phyloP scores from a whole-genome alignment of 2,888 invertebrate genomes.

The Pammene fasciana region DNA sequence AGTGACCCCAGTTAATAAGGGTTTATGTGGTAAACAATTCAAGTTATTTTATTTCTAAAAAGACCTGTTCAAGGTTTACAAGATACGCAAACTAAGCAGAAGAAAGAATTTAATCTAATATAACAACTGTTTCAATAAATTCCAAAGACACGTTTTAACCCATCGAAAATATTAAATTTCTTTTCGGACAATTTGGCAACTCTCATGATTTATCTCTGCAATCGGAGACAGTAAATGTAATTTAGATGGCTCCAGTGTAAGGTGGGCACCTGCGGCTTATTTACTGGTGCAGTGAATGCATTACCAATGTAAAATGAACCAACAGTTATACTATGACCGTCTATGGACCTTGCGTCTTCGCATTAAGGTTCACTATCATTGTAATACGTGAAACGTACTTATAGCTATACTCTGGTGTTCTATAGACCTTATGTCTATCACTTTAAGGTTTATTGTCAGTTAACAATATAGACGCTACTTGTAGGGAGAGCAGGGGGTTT shows the following conservation, averaged over 20 bases:
- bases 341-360: no score
- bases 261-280: constrained; percentile 43
- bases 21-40: no score
- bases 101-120: no score
- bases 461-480: neutral
- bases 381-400: no score
- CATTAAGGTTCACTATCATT: no score
- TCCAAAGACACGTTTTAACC: neutral
- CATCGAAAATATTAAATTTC: neutral
- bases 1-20: no score
- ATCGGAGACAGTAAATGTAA: constrained; percentile 27
- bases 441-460: neutral
- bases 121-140: no score
- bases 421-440: no score
- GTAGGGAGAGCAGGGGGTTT: neutral
- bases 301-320: neutral
- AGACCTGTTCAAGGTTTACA: no score
- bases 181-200: neutral
- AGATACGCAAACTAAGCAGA: no score
- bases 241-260: constrained; percentile 26
- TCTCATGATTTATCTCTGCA: constrained; percentile 28
- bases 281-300: constrained; percentile 30
- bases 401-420: no score
- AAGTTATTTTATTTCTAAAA: no score
- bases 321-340: neutral